Conservation (phyloP, 1,140 invertebrate species). For the Drosophila sulfurigaster region DNA sequence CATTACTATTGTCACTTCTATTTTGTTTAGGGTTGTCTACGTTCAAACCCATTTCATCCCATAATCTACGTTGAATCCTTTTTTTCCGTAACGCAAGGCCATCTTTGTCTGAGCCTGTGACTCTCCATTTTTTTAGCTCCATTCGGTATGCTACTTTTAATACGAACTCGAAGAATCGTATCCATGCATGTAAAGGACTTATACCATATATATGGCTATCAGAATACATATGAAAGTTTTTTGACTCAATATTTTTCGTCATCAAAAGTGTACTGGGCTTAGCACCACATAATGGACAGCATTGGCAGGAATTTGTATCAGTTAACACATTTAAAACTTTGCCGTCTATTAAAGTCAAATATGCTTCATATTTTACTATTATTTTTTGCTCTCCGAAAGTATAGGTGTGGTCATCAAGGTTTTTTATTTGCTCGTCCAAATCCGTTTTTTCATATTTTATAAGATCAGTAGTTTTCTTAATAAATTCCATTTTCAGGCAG, state of each 20-base stretch:
- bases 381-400: slow-evolving; percentile 9
- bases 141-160: slow-evolving; percentile 23
- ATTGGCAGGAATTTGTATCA: slow-evolving; percentile 21
- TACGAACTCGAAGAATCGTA: slow-evolving; percentile 27
- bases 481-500: neutral
- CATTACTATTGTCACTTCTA: slow-evolving; percentile 3
- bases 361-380: slow-evolving; percentile 1
- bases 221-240: too few species aligned
- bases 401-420: neutral
- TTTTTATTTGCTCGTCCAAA: slow-evolving; percentile 26
- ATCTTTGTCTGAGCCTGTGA: neutral
- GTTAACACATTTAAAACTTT: slow-evolving; percentile 34
- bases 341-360: slow-evolving; percentile 28
- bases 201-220: slow-evolving; percentile 9
- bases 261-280: slow-evolving; percentile 11
- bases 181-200: slow-evolving; percentile 34
- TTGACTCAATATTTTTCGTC: neutral
- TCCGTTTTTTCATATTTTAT: slow-evolving; percentile 17
- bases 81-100: too few species aligned
- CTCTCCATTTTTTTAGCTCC: slow-evolving; percentile 22
- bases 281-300: slow-evolving; percentile 24
- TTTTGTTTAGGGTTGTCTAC: slow-evolving; percentile 1
- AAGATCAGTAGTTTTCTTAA: slow-evolving; percentile 16
- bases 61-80: too few species aligned
- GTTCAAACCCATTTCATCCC: neutral